Base-by-base conservation (phyloP, 1,140 invertebrate species). In the Diorhabda carinulata region DNA sequence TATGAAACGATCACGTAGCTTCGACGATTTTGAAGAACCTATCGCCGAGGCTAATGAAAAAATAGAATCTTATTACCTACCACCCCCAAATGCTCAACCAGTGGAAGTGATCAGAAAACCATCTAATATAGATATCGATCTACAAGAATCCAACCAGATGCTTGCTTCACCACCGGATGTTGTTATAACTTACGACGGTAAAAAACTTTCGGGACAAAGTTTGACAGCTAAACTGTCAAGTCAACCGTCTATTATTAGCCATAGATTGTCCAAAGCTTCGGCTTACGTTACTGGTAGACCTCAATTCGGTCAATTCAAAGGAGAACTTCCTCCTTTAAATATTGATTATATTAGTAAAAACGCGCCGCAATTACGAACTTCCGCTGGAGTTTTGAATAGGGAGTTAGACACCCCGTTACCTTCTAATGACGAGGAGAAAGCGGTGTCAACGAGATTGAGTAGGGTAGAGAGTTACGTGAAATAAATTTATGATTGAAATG, bases 101-200 rank as follows among this genome's bases (percentile, higher is more conserved):
- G 58, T 67, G 57, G 56, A 61, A 45, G 56, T 47, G 43, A 56
- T 63, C 10, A 66, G 70, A 7, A 60, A 76, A 65, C 72, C 74
- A 7, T 74, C 75, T 2, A 77, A 77, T 64, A 83, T 78, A 57
- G 84, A 81, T 72, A 72, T 76, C 7, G 71, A 74, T 43, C 66
- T 66, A 8, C 66, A 70, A 3, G 71, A 61, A 69, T 64, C 80
- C 79, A 62, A 82, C 83, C 71, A 81, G 82, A 82, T 77, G 77
- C 80, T 77, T 41, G 83, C 79, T 70, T 82, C 77, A 40, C 81
- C 77, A 61, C 78, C 74, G 63, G 85, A 81, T 52, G 86, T 87
- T 0, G 84, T 90, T 40, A 86, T 90, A 6, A 88, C 90, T 5
- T 92, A 88, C 71, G 90, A 92, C 73, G 90, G 90, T 0, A 90